Evolutionary conservation across 92 coral and sea anemone species (phyloP), one percentile per base, ranked within the genome.

Genomic region (Heteractis magnifica): DNA sequence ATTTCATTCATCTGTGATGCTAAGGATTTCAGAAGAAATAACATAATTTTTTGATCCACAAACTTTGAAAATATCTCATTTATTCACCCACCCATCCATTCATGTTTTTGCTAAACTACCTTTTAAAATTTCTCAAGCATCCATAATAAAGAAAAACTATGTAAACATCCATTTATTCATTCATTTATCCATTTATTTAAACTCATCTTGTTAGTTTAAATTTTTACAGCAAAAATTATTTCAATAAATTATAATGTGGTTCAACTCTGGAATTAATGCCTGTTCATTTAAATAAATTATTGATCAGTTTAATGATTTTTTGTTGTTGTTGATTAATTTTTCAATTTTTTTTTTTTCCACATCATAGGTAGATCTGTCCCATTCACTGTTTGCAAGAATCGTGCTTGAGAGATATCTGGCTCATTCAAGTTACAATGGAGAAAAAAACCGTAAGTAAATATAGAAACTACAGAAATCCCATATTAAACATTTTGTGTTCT

Each of bases 321-420:
- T 34, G 13, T 9, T 3, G 18, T n/a, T 3, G 18, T 62, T 62
- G 7, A 62, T 6, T 62, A 10, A 18, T 62, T 18, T 6, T 0
- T 62, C 1, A 15, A 59, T 5, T 65, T 41, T 3, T 58, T 14
- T 64, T 18, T 4, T 55, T 49, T 34, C 75, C 70, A 34, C 18
- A 49, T 71, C 80, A 23, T 83, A 94, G 98, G 95, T 93, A 76
- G 98, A 95, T 84, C 87, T 96, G 59, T 90, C 99, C 1, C 98
- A 92, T 60, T 92, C 93, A 8, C 64, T 92, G 56, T 88, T 96
- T 80, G 99, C 99, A 77, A 91, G 98, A 71, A 96, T 96, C 77
- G 94, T 96, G 16, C 79, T 96, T 74, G 98, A 94, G 71, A 89
- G 93, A 77, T 90, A 96, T 84, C 90, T 96, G 65, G 89, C 94